A percentile compares a stretch with the other conserved stretches of the same genome.
Conservation (phyloP, 2,888 invertebrate genomes). For the Drosophila crucigera region DNA sequence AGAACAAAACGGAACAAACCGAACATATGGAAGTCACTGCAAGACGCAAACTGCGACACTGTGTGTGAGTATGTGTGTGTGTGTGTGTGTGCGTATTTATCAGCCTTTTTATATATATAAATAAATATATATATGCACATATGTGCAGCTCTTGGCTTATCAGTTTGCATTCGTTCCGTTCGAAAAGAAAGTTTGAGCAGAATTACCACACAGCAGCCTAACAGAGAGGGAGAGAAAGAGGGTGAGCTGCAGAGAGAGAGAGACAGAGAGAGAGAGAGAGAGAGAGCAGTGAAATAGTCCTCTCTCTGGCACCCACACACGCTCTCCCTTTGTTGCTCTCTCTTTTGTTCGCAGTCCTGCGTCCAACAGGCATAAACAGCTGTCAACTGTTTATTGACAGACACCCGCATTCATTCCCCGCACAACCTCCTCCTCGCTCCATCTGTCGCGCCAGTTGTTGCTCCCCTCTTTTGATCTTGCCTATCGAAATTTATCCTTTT, state of each 20-base stretch:
- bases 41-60: conserved; percentile 24
- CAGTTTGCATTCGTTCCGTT: conserved; percentile 57
- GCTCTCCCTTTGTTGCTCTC: not conserved
- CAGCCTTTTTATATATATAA: conserved; percentile 19
- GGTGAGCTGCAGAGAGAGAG: not conserved
- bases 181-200: conserved; percentile 28
- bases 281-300: conserved; percentile 6
- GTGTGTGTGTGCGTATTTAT: conserved; percentile 31
- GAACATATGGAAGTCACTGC: conserved; percentile 45
- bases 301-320: not conserved
- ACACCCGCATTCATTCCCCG: conserved; percentile 14
- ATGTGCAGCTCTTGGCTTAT: conserved; percentile 48
- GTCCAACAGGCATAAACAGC: conserved; percentile 79
- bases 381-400: conserved; percentile 71
- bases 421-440: conserved; percentile 9
- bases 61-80: conserved; percentile 4
- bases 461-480: conserved; percentile 5
- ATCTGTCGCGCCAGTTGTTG: not conserved
- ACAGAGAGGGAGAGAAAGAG: no score
- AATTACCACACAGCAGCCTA: conserved; percentile 41
- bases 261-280: no score
- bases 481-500: conserved; percentile 46
- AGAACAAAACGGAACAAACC: conserved; percentile 32
- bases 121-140: conserved; percentile 4
- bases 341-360: conserved; percentile 27